Conservation (phyloP, 2,797 vertebrate genomes). For the Aselliscus stoliczkanus region DNA sequence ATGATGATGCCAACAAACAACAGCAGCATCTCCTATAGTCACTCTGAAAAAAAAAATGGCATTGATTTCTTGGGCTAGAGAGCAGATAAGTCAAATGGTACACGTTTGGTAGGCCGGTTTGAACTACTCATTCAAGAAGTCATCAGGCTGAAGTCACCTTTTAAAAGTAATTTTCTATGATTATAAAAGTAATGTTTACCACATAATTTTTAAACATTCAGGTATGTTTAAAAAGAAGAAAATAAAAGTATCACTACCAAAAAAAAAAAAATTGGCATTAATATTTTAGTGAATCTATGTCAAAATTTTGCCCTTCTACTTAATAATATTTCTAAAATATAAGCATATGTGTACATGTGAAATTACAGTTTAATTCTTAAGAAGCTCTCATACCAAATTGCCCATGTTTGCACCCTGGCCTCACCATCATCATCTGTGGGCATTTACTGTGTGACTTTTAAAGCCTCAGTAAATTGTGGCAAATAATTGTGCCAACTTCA, state of each 20-base stretch:
- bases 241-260: neutral
- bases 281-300: neutral
- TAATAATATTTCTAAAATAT: neutral
- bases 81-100: neutral
- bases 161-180: neutral
- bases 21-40: neutral
- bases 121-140: slow-evolving; percentile 44
- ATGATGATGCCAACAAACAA: neutral
- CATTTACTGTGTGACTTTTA: neutral
- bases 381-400: neutral
- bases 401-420: neutral
- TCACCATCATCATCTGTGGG: neutral
- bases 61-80: neutral
- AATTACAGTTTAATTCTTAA: neutral
- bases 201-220: neutral
- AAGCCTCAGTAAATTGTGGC: neutral
- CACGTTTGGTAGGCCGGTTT: neutral
- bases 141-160: slow-evolving; percentile 47
- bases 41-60: slow-evolving; percentile 45
- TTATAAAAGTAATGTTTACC: neutral
- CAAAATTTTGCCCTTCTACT: neutral
- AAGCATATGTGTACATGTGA: neutral
- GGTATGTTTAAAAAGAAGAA: neutral
- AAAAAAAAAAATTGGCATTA: neutral
- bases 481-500: neutral